These are phyloP conservation scores for Falcunculus frontatus DNA, from an alignment of 2,113 vertebrate genomes.

Conservation along the genomic window DNA sequence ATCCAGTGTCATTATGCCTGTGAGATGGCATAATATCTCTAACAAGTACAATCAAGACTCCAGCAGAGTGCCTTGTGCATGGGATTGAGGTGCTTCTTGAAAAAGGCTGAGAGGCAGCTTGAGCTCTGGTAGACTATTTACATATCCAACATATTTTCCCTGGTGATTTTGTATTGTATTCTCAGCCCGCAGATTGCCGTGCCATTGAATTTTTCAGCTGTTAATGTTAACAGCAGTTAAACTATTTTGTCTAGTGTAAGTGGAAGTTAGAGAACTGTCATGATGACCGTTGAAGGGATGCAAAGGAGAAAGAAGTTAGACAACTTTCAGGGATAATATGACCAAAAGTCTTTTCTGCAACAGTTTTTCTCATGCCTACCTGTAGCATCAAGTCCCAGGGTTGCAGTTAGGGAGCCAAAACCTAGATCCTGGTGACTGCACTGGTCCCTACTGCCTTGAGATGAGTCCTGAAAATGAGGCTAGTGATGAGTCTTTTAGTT, in stretches of 20 bases:
- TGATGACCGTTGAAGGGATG: background rate
- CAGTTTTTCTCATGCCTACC: background rate
- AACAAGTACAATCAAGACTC: background rate
- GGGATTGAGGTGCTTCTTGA: background rate
- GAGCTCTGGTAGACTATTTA: background rate
- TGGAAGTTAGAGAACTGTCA: background rate
- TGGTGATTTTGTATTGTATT: background rate
- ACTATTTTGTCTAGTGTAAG: background rate
- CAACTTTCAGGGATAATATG: background rate
- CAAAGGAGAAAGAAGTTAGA: background rate
- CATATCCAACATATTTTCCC: background rate
- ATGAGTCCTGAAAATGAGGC: background rate
- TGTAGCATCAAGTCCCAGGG: background rate
- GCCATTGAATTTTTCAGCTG: background rate
- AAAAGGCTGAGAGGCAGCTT: background rate
- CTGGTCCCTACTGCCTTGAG: background rate
- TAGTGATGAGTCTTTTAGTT: background rate
- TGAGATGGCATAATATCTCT: background rate
- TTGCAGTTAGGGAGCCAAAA: background rate
- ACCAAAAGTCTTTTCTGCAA: background rate
- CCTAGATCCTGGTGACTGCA: background rate
- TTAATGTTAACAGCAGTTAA: background rate
- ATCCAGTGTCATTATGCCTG: accelerated
- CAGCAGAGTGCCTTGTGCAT: background rate
- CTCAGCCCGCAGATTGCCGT: background rate